phyloP scores from a whole-genome alignment of 2,888 invertebrate genomes.

The Tenthredo amoena region DNA sequence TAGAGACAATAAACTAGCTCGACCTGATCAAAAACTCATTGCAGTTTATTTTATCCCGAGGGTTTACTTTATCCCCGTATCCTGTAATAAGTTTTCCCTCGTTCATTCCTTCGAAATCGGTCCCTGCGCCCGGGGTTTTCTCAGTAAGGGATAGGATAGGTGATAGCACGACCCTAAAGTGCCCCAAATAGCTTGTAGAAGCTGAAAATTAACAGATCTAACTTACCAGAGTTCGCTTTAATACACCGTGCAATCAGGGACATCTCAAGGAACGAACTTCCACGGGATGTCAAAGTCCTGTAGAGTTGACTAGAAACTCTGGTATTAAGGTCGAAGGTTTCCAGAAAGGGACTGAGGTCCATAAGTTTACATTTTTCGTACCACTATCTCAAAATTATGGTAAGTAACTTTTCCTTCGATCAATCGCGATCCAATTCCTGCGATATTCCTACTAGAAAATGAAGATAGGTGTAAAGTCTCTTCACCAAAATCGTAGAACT shows the following conservation, averaged over 20 bases:
- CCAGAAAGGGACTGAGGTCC: not conserved
- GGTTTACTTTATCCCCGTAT: slow-evolving; percentile 28
- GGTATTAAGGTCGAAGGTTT: not conserved
- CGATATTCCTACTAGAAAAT: not conserved
- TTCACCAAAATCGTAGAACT: not conserved
- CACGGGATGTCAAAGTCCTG: slow-evolving; percentile 10
- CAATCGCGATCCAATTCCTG: no score
- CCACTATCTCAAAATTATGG: not conserved
- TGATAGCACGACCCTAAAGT: slow-evolving; percentile 8
- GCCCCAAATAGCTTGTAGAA: slow-evolving; percentile 23
- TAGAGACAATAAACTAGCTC: slow-evolving; percentile 34
- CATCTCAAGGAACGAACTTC: not conserved
- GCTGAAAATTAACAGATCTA: slow-evolving; percentile 38
- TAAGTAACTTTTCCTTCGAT: not conserved
- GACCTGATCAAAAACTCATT: slow-evolving; percentile 46
- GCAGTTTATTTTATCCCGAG: slow-evolving; percentile 46
- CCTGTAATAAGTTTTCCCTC: slow-evolving; percentile 37
- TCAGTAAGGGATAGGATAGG: not conserved
- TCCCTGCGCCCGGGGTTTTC: not conserved
- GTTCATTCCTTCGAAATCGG: slow-evolving; percentile 17
- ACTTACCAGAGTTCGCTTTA: slow-evolving; percentile 31
- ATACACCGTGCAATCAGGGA: slow-evolving; percentile 20
- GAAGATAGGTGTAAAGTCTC: not conserved
- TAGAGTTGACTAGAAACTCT: not conserved
- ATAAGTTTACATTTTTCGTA: not conserved